phyloP scores from a whole-genome alignment of 1,140 invertebrate genomes.

The Papilio xuthus region DNA sequence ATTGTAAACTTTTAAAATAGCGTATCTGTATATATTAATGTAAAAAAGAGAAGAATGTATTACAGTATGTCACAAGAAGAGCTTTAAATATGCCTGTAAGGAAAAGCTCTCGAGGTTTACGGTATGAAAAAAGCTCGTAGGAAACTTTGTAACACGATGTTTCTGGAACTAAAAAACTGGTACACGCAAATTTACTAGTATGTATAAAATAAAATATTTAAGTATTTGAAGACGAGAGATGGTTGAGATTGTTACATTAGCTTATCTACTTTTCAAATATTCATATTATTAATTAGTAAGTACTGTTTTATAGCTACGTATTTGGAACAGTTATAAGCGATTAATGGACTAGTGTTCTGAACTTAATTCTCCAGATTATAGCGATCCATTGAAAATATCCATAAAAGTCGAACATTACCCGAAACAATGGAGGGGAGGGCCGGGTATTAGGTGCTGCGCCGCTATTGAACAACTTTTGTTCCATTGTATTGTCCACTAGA shows the following conservation, averaged over 20 bases:
- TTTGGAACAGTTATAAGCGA: conserved; percentile 52
- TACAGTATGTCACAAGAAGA: neutral
- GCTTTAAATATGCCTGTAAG: neutral
- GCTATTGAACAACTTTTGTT: conserved; percentile 80
- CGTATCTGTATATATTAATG: neutral
- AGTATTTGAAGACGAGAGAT: neutral
- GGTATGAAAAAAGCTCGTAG: conserved; percentile 3
- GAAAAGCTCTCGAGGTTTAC: neutral
- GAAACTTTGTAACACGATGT: neutral
- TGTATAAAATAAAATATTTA: neutral
- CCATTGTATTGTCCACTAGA: conserved; percentile 78
- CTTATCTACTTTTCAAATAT: neutral
- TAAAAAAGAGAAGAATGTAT: too few species aligned
- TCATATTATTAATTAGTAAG: neutral
- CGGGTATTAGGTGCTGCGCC: conserved; percentile 77
- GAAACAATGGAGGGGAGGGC: conserved; percentile 77
- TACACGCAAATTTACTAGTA: neutral
- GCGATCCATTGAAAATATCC: conserved; percentile 80
- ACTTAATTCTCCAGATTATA: conserved; percentile 76
- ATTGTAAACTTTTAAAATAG: conserved; percentile 47
- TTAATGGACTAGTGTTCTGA: conserved; percentile 68
- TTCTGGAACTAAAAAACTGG: neutral
- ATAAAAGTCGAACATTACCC: conserved; percentile 81
- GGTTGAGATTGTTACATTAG: neutral
- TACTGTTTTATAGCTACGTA: conserved; percentile 14